Conservation (phyloP, 1,140 invertebrate species). For the Bombyx mandarina region DNA sequence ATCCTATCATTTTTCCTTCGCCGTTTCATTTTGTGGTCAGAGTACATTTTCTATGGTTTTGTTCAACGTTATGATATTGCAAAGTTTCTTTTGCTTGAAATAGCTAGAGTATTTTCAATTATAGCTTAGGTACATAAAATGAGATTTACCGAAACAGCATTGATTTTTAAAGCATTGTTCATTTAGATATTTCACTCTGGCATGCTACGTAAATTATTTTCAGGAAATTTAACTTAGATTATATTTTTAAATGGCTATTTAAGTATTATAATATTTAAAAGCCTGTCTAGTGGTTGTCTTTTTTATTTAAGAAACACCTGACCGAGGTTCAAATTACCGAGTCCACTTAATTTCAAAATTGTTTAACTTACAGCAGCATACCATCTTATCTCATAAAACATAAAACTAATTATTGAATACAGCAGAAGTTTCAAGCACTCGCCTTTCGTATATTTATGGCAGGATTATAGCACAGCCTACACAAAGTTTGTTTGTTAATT, state of each 20-base stretch:
- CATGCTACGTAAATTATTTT: too few species aligned
- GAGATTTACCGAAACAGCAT: too few species aligned
- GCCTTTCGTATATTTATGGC: neutral
- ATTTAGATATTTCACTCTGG: too few species aligned
- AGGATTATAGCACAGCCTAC: neutral
- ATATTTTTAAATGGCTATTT: too few species aligned
- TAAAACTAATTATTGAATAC: neutral
- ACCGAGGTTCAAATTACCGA: neutral
- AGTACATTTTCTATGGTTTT: too few species aligned
- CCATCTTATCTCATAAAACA: neutral
- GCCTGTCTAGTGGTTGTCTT: neutral
- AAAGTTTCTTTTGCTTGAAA: too few species aligned
- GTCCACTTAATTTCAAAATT: neutral
- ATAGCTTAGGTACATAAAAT: neutral
- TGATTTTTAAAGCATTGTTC: too few species aligned
- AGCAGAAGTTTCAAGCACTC: neutral
- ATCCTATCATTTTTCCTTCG: neutral
- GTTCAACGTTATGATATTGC: too few species aligned
- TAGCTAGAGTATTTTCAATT: neutral
- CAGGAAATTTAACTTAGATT: too few species aligned
- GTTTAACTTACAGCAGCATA: neutral
- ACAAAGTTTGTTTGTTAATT: conserved; percentile 8
- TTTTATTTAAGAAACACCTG: neutral
- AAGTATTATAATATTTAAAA: neutral
- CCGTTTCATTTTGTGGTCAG: neutral